Percentiles rank a stretch among this genome's conserved stretches.
Conservation (phyloP, 2,113 vertebrate genomes). For the Oenanthe oenanthe region DNA sequence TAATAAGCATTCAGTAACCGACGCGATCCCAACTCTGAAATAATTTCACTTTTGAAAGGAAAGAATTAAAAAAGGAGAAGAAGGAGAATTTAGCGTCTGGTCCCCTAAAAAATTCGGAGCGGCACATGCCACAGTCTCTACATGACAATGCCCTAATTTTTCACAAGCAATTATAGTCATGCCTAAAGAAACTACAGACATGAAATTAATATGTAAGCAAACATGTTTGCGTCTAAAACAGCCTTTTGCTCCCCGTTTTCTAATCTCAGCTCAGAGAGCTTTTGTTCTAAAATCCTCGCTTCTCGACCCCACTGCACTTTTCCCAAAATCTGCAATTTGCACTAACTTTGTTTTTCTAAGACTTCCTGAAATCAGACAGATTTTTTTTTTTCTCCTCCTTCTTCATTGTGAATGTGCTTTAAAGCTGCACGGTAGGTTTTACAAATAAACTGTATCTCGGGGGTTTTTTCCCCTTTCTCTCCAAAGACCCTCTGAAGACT, state of each 20-base stretch:
- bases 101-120: background rate
- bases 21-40: conserved; percentile 22
- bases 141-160: conserved; percentile 2
- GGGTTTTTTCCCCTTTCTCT: conserved; percentile 15
- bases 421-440: conserved; percentile 40
- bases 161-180: background rate
- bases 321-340: conserved; percentile 19
- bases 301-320: background rate
- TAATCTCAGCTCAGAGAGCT: conserved; percentile 7
- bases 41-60: conserved; percentile 39
- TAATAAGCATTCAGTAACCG: conserved; percentile 35
- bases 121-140: background rate
- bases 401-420: background rate
- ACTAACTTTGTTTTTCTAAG: conserved; percentile 19
- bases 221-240: background rate
- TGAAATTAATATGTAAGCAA: conserved; percentile 54
- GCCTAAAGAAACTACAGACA: background rate
- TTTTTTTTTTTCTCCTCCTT: background rate
- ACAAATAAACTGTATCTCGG: conserved; percentile 61
- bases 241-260: background rate
- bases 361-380: conserved; percentile 39
- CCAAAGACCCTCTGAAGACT: conserved; percentile 63
- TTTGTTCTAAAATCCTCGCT: background rate
- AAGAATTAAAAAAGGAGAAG: conserved; percentile 30
- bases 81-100: background rate